Evolutionary conservation across 2,113 vertebrate species (phyloP).

Genomic region (Marcusenius ussheri): DNA sequence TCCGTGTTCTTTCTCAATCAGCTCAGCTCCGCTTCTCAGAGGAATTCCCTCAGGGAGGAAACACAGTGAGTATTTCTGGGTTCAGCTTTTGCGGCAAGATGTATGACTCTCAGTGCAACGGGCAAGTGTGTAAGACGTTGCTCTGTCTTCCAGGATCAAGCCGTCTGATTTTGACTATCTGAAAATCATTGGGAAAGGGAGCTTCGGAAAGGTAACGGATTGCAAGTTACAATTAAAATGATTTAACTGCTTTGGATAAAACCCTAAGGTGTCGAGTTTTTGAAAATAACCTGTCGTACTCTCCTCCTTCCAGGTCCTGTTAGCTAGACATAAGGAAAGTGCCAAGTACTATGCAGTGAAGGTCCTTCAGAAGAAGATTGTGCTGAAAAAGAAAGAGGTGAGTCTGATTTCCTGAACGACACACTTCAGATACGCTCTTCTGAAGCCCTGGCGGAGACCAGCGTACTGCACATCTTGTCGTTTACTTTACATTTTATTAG

Average conservation of each 20-base stretch:
- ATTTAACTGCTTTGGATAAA: background rate
- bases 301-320: conserved; percentile 52
- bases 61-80: conserved; percentile 23
- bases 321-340: conserved; percentile 57
- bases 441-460: background rate
- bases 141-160: conserved; percentile 48
- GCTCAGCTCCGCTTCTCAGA: conserved; percentile 20
- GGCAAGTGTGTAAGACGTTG: background rate
- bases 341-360: conserved; percentile 61
- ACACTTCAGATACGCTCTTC: background rate
- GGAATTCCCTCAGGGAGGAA: conserved; percentile 16
- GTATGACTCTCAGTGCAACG: background rate
- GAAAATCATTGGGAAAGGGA: conserved; percentile 67
- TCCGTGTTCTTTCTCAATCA: conserved; percentile 6
- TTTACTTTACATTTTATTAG: background rate
- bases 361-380: conserved; percentile 60
- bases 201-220: conserved; percentile 62
- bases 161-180: conserved; percentile 67
- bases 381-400: conserved; percentile 62
- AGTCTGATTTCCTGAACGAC: background rate
- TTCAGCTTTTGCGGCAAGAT: background rate
- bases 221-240: background rate
- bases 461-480: background rate
- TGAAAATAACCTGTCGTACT: background rate
- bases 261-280: background rate